Evolutionary conservation across 1,140 invertebrate species (phyloP), one percentile per base, ranked within the genome.

Genomic region (Atta colombica): DNA sequence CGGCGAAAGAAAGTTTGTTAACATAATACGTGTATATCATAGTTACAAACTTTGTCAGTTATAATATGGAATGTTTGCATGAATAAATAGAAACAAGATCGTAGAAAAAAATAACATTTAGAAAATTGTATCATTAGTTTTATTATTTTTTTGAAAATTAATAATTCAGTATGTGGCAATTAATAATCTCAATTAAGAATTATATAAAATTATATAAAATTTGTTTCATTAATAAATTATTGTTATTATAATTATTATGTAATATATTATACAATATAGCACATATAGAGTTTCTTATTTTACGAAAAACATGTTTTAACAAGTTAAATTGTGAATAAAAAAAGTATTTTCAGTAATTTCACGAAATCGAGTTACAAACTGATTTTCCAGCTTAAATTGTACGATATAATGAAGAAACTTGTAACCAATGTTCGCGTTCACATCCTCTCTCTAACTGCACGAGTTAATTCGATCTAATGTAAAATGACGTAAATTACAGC

Each of bases 391-490:
- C 3, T 80, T 68, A 18, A 55, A 66, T 72, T 49, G 25, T 18
- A 45, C 55, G 8, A 63, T 25, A 14, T 75, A 84, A 84, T 71
- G 49, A 74, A 84, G 55, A 84, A 75, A 74, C 58, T 74, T 74
- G 39, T 21, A 82, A 61, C n/a, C 12, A n/a, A 60, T 21, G 14
- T 84, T 35, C 14, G 18, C 78, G 18, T 82, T 71, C 12, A 58
- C 25, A 74, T n/a, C n/a, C n/a, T 10, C 14, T 49, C 16, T 49
- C n/a, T 60, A 49, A 72, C 16, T 72, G 14, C 2, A 21, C 12
- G 7, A 31, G 53, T 16, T 72, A 55, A 69, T 35, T 72, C 53
- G 6, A 16, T 72, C 35, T 49, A 60, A 60, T 60, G 31, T 69
- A 49, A 61, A 82, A 61, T 82, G 68, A 74, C 39, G 25, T 49